These are phyloP conservation scores for Hippocampus comes DNA, from an alignment of 2,113 vertebrate genomes.

Conservation along the genomic window DNA sequence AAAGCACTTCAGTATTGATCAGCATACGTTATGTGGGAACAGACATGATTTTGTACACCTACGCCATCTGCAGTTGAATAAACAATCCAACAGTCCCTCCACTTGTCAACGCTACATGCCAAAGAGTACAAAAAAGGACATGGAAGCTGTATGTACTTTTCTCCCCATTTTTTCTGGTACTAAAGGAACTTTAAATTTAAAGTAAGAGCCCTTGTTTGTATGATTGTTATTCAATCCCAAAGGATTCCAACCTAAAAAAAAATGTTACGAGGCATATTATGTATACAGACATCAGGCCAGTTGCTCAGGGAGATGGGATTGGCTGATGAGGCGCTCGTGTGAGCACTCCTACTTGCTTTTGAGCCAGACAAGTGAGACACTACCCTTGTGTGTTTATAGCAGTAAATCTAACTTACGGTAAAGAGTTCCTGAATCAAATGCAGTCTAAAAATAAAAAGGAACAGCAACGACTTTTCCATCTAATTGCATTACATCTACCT, in stretches of 20 bases:
- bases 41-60: no score
- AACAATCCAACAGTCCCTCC: no score
- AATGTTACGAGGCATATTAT: background rate
- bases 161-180: no score
- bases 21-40: no score
- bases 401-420: slow-evolving; percentile 37
- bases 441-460: slow-evolving; percentile 17
- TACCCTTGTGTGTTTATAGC: slow-evolving; percentile 34
- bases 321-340: slow-evolving; percentile 44
- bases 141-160: no score
- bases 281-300: slow-evolving; percentile 58
- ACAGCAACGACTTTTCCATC: slow-evolving; percentile 14
- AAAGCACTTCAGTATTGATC: no score
- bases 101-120: no score
- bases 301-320: slow-evolving; percentile 45
- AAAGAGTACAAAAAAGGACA: no score
- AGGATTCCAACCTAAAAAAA: background rate
- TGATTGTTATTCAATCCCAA: background rate
- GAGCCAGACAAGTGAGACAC: slow-evolving; percentile 38
- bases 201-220: background rate
- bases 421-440: slow-evolving; percentile 22
- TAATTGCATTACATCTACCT: background rate
- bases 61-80: no score
- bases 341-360: slow-evolving; percentile 58
- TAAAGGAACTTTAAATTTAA: background rate